These are phyloP conservation scores for Nicator chloris DNA, from an alignment of 2,113 vertebrate species.

Conservation along the genomic window DNA sequence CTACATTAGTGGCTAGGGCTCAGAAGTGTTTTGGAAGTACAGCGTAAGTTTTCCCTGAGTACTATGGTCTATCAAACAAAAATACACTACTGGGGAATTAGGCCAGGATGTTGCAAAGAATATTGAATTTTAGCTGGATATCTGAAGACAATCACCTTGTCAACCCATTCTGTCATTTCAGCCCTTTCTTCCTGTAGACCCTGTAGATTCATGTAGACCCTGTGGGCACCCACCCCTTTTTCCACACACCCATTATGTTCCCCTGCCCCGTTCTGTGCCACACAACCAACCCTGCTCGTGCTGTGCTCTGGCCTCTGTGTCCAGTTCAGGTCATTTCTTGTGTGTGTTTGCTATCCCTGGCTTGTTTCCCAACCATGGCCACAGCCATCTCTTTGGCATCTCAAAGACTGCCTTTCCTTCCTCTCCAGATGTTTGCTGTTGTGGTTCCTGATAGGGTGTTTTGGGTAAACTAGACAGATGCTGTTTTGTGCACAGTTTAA, in stretches of 20 bases:
- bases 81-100: neutral
- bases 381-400: neutral
- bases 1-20: neutral
- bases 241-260: neutral
- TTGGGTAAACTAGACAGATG: neutral
- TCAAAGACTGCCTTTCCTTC: neutral
- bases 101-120: neutral
- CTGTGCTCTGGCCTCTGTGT: neutral
- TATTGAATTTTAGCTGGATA: neutral
- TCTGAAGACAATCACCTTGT: neutral
- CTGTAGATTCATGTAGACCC: fast-evolving
- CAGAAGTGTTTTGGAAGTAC: neutral
- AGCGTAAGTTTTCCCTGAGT: neutral
- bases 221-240: neutral
- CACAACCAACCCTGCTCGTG: neutral
- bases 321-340: neutral
- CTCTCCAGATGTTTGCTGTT: neutral
- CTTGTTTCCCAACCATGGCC: neutral
- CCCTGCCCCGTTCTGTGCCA: neutral
- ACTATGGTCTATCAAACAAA: neutral
- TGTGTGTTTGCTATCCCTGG: neutral
- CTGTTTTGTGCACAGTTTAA: neutral
- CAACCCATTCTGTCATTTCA: neutral
- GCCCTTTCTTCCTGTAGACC: fast-evolving
- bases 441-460: neutral